Percentiles rank a stretch among this genome's conserved stretches.
phyloP scores from a whole-genome alignment of 2,888 invertebrate species.

The Marasmarcha lunaedactyla region DNA sequence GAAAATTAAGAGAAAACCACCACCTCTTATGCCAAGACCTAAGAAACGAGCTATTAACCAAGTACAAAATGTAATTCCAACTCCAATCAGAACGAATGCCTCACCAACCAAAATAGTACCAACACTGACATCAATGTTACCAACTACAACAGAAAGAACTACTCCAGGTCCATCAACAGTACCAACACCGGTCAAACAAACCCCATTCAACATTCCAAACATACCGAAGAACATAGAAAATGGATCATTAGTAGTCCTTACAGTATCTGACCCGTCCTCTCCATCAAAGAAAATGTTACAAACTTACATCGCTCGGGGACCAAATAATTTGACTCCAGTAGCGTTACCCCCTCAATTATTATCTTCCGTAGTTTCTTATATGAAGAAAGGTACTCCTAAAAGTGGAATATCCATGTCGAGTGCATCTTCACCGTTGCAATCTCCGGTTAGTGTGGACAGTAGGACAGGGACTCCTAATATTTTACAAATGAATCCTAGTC shows the following conservation, averaged over 20 bases:
- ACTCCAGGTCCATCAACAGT: no score
- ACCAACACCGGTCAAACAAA: no score
- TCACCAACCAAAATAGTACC: not conserved
- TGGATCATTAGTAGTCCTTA: conserved; percentile 51
- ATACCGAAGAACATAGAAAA: conserved; percentile 44
- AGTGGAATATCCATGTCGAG: conserved; percentile 23
- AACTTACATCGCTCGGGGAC: conserved; percentile 47
- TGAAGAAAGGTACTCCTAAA: conserved; percentile 44
- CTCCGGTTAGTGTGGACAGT: conserved; percentile 32
- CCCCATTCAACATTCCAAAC: conserved; percentile 5
- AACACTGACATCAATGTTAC: no score
- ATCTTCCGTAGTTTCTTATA: conserved; percentile 48
- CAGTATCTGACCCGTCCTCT: conserved; percentile 49
- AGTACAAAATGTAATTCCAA: no score
- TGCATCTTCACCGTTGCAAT: conserved; percentile 55
- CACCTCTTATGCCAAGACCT: no score
- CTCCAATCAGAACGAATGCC: not conserved
- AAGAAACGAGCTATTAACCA: no score
- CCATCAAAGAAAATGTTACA: conserved; percentile 56
- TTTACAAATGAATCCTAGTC: conserved; percentile 22
- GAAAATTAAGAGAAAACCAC: no score
- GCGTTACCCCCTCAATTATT: conserved; percentile 40
- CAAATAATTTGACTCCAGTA: conserved; percentile 41
- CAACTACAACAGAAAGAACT: no score
- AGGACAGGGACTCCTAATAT: conserved; percentile 27